These are phyloP conservation scores for Sanderia malayensis DNA, from an alignment of 30 jellyfish, hydroid and myxozoan genomes.

Conservation along the genomic window DNA sequence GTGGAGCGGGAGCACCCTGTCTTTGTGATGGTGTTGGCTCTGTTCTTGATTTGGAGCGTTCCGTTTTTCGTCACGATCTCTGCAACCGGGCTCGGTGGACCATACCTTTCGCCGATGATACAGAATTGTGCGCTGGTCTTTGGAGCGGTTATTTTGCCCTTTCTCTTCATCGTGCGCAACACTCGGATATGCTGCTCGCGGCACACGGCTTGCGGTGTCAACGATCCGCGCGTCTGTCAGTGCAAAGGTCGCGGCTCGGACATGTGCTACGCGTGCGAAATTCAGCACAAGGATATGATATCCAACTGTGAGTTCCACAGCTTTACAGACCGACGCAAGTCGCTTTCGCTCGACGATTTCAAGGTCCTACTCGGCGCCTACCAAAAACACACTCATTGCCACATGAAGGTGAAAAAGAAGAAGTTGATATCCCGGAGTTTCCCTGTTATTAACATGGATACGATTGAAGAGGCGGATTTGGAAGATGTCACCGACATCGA, in stretches of 20 bases:
- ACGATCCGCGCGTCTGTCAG: constrained; percentile 68
- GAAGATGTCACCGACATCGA: constrained; percentile 50
- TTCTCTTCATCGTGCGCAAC: constrained; percentile 49
- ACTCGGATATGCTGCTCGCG: constrained; percentile 57
- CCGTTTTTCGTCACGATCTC: constrained; percentile 80
- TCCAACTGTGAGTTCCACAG: constrained; percentile 52
- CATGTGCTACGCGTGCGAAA: constrained; percentile 70
- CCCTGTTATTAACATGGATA: constrained; percentile 56
- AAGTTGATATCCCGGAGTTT: constrained; percentile 59
- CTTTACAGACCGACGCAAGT: constrained; percentile 72
- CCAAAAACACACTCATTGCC: constrained; percentile 37
- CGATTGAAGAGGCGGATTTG: constrained; percentile 53
- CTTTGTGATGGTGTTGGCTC: constrained; percentile 63
- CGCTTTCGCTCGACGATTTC: constrained; percentile 68
- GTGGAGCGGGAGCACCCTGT: constrained; percentile 84
- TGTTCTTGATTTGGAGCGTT: constrained; percentile 67
- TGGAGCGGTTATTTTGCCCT: constrained; percentile 61
- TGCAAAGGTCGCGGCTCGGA: constrained; percentile 62
- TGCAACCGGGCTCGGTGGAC: constrained; percentile 26
- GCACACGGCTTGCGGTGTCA: constrained; percentile 55
- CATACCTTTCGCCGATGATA: constrained; percentile 40
- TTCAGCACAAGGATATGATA: constrained; percentile 70
- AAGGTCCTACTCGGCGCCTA: constrained; percentile 51
- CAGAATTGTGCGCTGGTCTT: constrained; percentile 61
- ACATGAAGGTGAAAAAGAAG: constrained; percentile 34